These are phyloP conservation scores for Dreissena rostriformis DNA, from an alignment of 1,140 invertebrate species.

Conservation along the genomic window DNA sequence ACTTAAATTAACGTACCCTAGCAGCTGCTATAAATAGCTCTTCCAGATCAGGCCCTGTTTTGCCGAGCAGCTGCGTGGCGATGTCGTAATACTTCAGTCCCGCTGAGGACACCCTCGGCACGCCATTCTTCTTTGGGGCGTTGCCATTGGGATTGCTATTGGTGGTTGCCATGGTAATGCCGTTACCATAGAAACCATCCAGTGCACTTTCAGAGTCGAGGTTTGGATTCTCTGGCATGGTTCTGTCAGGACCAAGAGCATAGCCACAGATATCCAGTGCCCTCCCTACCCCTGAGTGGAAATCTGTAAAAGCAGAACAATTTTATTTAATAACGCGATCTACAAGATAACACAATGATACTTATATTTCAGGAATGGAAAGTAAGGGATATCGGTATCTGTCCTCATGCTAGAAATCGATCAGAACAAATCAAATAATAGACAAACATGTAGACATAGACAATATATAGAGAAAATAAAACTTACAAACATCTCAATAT, in stretches of 20 bases:
- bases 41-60: slow-evolving; percentile 66
- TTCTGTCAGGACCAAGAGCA: slow-evolving; percentile 21
- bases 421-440: too few species aligned
- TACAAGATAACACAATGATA: too few species aligned
- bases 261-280: slow-evolving; percentile 36
- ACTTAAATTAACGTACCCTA: slow-evolving; percentile 62
- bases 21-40: slow-evolving; percentile 74
- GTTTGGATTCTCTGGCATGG: slow-evolving; percentile 56
- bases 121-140: slow-evolving; percentile 2
- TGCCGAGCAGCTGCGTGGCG: slow-evolving; percentile 74
- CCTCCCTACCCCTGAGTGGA: slow-evolving; percentile 24
- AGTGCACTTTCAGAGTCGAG: slow-evolving; percentile 39
- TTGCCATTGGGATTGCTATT: slow-evolving; percentile 35
- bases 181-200: slow-evolving; percentile 28
- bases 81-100: slow-evolving; percentile 75
- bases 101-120: slow-evolving; percentile 45
- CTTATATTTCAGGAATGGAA: too few species aligned
- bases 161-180: slow-evolving; percentile 49
- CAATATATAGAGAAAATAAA: too few species aligned
- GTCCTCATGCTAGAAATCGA: too few species aligned
- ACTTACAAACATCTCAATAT: too few species aligned
- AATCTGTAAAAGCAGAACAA: slow-evolving; percentile 20
- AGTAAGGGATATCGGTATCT: too few species aligned
- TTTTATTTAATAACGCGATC: too few species aligned
- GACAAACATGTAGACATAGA: too few species aligned